Percentiles rank a stretch among this genome's conserved stretches.
Evolutionary conservation across 1,140 invertebrate species (phyloP).

Genomic region (Capitella teleta): DNA sequence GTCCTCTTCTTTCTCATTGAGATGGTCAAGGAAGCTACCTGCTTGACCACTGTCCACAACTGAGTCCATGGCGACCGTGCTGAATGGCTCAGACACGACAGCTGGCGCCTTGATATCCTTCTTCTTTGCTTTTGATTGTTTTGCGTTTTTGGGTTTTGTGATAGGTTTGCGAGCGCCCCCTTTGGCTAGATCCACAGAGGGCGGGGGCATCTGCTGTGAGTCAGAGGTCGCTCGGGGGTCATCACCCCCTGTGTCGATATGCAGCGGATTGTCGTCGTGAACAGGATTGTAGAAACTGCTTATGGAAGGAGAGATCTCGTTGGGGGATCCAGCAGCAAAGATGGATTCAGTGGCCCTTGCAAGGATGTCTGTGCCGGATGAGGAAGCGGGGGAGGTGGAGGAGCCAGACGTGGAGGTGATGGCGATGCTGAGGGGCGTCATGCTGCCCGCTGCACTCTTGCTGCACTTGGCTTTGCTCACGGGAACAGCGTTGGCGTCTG

Average conservation of each 20-base stretch:
- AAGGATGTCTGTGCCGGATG: conserved; percentile 30
- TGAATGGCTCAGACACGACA: neutral
- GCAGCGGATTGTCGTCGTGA: conserved; percentile 29
- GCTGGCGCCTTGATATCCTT: neutral
- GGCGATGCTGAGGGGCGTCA: conserved; percentile 1
- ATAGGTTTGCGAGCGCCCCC: neutral
- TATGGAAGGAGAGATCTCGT: conserved; percentile 22
- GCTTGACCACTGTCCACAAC: neutral
- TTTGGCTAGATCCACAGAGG: neutral
- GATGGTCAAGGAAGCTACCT: neutral
- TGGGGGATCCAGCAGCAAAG: conserved; percentile 23
- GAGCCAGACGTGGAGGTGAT: conserved; percentile 2
- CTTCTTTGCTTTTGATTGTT: conserved; percentile 6
- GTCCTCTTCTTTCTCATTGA: conserved; percentile 4
- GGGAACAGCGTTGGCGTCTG: conserved; percentile 5
- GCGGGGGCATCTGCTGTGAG: neutral
- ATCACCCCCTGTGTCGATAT: conserved; percentile 30
- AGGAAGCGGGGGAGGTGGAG: neutral
- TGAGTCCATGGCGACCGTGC: neutral
- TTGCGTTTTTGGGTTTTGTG: conserved; percentile 1
- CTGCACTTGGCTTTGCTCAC: conserved; percentile 5
- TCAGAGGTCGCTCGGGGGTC: conserved; percentile 7
- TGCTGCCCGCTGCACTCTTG: conserved; percentile 2
- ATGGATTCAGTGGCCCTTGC: conserved; percentile 42
- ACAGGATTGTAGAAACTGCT: conserved; percentile 14